Evolutionary conservation across 2,113 vertebrate species (phyloP).

Genomic region (Megaleporinus macrocephalus): DNA sequence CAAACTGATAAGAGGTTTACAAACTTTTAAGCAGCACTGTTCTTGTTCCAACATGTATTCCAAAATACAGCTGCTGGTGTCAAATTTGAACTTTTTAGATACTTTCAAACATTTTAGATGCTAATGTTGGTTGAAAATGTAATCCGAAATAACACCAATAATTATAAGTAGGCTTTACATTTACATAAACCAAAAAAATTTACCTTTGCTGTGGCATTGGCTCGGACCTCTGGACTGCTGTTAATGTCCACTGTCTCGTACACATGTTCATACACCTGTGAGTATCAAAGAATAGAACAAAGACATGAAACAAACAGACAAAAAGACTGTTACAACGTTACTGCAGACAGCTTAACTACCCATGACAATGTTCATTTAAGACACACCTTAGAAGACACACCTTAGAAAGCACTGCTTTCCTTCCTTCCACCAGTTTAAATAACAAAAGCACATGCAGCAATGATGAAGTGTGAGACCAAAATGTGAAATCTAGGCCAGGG

Average conservation of each 20-base stretch:
- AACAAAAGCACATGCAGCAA: background rate
- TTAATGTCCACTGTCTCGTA: conserved; percentile 99
- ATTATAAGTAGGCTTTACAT: no score
- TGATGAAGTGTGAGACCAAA: background rate
- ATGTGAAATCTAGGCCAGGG: conserved; percentile 1
- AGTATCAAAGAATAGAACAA: conserved; percentile 26
- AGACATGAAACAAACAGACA: background rate
- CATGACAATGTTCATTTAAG: background rate
- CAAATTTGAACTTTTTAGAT: no score
- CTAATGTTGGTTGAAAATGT: no score
- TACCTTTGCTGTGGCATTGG: conserved; percentile 98
- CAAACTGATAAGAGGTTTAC: no score
- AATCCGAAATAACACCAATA: no score
- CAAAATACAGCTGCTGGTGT: conserved; percentile 18
- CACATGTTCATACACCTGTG: conserved; percentile 96
- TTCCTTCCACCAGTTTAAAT: background rate
- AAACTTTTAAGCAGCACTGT: no score
- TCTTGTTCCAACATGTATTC: no score
- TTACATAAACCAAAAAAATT: background rate
- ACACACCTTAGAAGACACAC: background rate
- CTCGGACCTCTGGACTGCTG: conserved; percentile 96
- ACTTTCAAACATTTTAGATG: no score
- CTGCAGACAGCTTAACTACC: background rate
- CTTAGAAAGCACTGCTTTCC: background rate
- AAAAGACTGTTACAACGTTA: conserved; percentile 12